A percentile compares a stretch with the other conserved stretches of the same genome.
phyloP scores from a whole-genome alignment of 2,888 invertebrate genomes.

The Meandrusa payeni region DNA sequence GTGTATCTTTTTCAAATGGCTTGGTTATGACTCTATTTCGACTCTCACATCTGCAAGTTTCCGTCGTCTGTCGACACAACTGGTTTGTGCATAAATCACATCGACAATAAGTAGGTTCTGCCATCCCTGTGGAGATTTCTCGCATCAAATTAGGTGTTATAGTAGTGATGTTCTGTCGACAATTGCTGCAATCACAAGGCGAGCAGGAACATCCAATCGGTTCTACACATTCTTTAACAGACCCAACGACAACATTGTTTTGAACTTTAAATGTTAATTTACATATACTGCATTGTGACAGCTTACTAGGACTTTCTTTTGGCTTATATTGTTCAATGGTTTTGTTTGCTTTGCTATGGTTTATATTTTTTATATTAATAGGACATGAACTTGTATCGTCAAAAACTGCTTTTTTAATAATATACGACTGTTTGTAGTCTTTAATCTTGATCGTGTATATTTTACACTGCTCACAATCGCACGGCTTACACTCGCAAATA shows the following conservation, averaged over 20 bases:
- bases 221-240: constrained; percentile 35
- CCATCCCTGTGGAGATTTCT: constrained; percentile 45
- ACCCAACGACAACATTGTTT: constrained; percentile 37
- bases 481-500: constrained; percentile 43
- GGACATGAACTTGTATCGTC: too few species aligned
- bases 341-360: constrained; percentile 43
- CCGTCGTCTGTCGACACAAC: constrained; percentile 38
- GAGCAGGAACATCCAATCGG: constrained; percentile 43
- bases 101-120: constrained; percentile 39
- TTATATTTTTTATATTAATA: too few species aligned
- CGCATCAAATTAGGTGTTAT: constrained; percentile 32
- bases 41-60: constrained; percentile 45
- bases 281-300: constrained; percentile 46
- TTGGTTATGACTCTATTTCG: constrained; percentile 43
- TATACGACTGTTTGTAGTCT: neutral
- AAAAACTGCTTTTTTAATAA: neutral
- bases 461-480: constrained; percentile 34
- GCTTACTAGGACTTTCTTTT: constrained; percentile 41
- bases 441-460: constrained; percentile 14
- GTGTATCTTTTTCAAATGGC: constrained; percentile 39
- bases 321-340: constrained; percentile 32
- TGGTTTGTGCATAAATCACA: constrained; percentile 47
- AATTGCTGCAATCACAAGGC: constrained; percentile 52
- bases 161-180: constrained; percentile 35
- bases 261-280: constrained; percentile 27